A percentile compares a stretch with the other conserved stretches of the same genome.
These are phyloP conservation scores for Callyntrura sp. DNA, from an alignment of 2,888 invertebrate species.

Conservation along the genomic window DNA sequence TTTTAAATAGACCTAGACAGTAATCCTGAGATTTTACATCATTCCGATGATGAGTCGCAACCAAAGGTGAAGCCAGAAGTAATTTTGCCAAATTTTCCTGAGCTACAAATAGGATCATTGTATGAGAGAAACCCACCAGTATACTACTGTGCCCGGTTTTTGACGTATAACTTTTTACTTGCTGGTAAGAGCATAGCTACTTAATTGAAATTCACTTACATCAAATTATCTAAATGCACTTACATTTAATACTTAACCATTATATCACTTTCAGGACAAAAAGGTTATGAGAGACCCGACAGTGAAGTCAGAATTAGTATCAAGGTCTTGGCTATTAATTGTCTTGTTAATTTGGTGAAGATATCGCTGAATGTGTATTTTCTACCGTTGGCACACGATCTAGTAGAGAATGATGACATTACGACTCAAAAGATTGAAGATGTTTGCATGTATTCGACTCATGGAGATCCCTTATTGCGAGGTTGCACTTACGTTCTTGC, in stretches of 20 bases:
- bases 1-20: conserved; percentile 81
- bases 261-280: conserved; percentile 83
- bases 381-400: conserved; percentile 86
- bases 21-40: conserved; percentile 84
- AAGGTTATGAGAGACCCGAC: conserved; percentile 89
- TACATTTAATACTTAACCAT: too few relatives aligned
- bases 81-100: conserved; percentile 85
- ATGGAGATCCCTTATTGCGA: conserved; percentile 93
- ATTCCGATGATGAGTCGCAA: conserved; percentile 84
- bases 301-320: conserved; percentile 94
- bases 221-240: not conserved
- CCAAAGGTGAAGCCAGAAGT: conserved; percentile 49
- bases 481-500: conserved; percentile 90
- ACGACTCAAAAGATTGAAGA: conserved; percentile 89
- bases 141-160: conserved; percentile 90
- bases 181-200: conserved; percentile 87
- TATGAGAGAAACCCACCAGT: conserved; percentile 89
- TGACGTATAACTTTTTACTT: conserved; percentile 91
- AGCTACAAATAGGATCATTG: conserved; percentile 89
- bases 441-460: conserved; percentile 89
- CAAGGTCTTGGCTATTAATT: conserved; percentile 94
- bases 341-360: conserved; percentile 91
- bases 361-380: conserved; percentile 91
- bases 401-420: conserved; percentile 70
- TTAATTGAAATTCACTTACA: conserved; percentile 18